phyloP scores from a whole-genome alignment of 2,797 vertebrate genomes.

The Nannoperca australis region DNA sequence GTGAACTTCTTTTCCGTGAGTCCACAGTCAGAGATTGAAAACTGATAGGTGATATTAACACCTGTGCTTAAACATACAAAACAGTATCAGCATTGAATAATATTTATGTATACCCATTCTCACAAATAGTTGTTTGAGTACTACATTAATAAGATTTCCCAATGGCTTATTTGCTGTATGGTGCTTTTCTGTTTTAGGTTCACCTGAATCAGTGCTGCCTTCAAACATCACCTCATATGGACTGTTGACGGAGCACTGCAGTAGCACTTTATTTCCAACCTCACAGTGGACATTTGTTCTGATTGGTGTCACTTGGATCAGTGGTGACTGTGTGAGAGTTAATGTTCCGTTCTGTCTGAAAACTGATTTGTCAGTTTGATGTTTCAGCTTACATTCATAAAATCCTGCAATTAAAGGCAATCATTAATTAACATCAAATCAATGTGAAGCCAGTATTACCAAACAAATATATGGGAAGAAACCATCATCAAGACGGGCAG shows the following conservation, averaged over 20 bases:
- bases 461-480: neutral
- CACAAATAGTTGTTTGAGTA: neutral
- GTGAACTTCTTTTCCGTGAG: fast-evolving
- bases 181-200: constrained; percentile 3
- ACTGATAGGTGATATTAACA: fast-evolving
- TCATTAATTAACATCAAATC: neutral
- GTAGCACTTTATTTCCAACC: fast-evolving
- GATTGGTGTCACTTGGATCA: constrained; percentile 30
- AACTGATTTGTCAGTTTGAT: neutral
- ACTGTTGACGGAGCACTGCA: constrained; percentile 53
- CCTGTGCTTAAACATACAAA: neutral
- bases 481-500: neutral
- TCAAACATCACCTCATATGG: constrained; percentile 37
- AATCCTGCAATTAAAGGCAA: constrained; percentile 49
- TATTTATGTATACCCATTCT: neutral
- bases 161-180: neutral
- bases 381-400: constrained; percentile 66
- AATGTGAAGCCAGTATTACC: neutral
- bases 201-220: neutral
- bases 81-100: neutral
- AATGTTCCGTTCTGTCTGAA: constrained; percentile 24
- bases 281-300: neutral
- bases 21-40: neutral
- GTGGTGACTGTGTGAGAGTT: constrained; percentile 2
- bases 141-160: neutral